phyloP scores from a whole-genome alignment of 30 jellyfish, hydroid and myxozoan genomes.

The Chrysaora quinquecirrha region DNA sequence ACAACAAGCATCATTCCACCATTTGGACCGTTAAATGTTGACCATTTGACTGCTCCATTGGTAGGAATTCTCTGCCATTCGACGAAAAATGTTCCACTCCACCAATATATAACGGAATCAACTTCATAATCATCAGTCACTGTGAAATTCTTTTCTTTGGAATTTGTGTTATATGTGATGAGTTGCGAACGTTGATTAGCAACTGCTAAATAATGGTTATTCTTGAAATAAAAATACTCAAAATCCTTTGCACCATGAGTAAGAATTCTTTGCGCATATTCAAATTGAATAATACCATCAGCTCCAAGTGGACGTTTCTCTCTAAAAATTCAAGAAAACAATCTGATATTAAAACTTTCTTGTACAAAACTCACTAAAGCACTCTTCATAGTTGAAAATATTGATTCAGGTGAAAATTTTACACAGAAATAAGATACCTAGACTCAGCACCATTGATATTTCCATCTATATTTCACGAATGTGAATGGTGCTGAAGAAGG shows the following conservation, averaged over 20 bases:
- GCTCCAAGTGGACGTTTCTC: neutral
- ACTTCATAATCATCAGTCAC: conserved; percentile 62
- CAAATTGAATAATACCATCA: conserved; percentile 45
- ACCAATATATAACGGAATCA: conserved; percentile 93
- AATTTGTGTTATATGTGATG: conserved; percentile 29
- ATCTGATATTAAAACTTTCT: too few species aligned
- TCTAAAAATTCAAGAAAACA: neutral
- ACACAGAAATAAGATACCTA: too few species aligned
- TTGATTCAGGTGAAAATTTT: too few species aligned
- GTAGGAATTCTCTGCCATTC: conserved; percentile 97
- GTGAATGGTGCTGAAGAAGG: too few species aligned
- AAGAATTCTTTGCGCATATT: conserved; percentile 58
- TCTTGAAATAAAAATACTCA: conserved; percentile 70
- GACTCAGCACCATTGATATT: too few species aligned
- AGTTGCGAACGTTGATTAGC: conserved; percentile 83
- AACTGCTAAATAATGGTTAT: conserved; percentile 79
- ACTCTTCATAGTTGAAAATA: too few species aligned
- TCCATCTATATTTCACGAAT: too few species aligned
- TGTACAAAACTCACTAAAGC: too few species aligned
- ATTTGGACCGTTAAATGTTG: conserved; percentile 45
- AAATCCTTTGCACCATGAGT: conserved; percentile 95
- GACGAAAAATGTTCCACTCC: conserved; percentile 93
- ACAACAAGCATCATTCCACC: conserved; percentile 76
- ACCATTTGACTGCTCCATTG: conserved; percentile 79
- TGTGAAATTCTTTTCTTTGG: neutral